These are phyloP conservation scores for Mesaphorura yosii DNA, from an alignment of 1,140 invertebrate species.

Conservation along the genomic window DNA sequence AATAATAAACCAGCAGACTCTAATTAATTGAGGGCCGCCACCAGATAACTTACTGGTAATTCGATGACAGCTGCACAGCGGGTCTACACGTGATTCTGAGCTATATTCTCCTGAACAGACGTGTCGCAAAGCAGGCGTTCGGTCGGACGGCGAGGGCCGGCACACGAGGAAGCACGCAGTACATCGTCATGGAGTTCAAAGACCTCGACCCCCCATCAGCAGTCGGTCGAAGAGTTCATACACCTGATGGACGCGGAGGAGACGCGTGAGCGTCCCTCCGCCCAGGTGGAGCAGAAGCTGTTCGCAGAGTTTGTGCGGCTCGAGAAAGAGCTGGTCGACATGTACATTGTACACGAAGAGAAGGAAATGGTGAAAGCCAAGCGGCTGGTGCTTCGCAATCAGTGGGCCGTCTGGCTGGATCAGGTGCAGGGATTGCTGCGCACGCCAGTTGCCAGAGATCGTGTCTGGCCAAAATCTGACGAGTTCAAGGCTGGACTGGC, in stretches of 20 bases:
- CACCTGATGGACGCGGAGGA: background rate
- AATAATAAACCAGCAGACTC: too few species aligned
- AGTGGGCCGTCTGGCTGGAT: slow-evolving; percentile 15
- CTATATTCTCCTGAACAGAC: slow-evolving; percentile 28
- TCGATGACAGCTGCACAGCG: slow-evolving; percentile 31
- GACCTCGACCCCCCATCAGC: background rate
- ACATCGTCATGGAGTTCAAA: background rate
- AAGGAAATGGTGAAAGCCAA: background rate
- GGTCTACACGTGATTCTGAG: slow-evolving; percentile 31
- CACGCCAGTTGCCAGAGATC: background rate
- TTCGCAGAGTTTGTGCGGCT: slow-evolving; percentile 4
- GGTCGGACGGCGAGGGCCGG: slow-evolving; percentile 29
- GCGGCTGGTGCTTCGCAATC: slow-evolving; percentile 4
- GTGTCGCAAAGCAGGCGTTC: slow-evolving; percentile 29
- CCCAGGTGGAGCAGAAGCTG: slow-evolving; percentile 1
- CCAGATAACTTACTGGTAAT: too few species aligned
- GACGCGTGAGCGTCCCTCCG: background rate
- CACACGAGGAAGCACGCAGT: slow-evolving; percentile 13
- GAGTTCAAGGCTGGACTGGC: background rate
- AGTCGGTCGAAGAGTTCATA: background rate
- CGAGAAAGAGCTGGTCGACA: background rate
- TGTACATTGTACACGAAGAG: background rate
- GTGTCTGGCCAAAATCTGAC: background rate
- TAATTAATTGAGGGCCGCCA: too few species aligned
- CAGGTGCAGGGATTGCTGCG: background rate